phyloP scores from a whole-genome alignment of 1,140 invertebrate genomes.

The Drosophila sucinea region DNA sequence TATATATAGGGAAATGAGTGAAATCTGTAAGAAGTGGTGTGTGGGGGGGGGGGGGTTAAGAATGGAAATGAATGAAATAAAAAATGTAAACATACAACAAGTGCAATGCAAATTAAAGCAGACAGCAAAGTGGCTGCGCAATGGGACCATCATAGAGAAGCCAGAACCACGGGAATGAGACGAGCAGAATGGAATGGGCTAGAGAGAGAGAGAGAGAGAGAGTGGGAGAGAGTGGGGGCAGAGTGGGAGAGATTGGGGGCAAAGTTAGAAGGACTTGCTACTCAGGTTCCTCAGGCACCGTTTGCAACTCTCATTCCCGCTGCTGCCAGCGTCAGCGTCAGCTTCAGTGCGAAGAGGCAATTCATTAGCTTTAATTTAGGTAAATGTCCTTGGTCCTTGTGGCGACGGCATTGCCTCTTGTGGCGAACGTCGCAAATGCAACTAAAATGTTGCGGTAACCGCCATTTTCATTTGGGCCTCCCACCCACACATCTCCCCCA shows the following conservation, averaged over 20 bases:
- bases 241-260: neutral
- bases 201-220: conserved; percentile 1
- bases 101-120: conserved; percentile 81
- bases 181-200: neutral
- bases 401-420: conserved; percentile 77
- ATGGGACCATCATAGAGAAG: neutral
- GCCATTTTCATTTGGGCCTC: conserved; percentile 55
- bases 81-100: conserved; percentile 80
- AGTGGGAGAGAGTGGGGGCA: neutral
- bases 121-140: conserved; percentile 76
- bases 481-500: conserved; percentile 17
- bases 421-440: conserved; percentile 75
- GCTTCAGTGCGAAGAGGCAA: conserved; percentile 68
- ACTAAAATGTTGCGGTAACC: conserved; percentile 79
- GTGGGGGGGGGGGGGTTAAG: conserved; percentile 27
- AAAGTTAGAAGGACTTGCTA: neutral
- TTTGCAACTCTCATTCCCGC: neutral
- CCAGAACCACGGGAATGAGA: neutral
- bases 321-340: conserved; percentile 39
- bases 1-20: neutral
- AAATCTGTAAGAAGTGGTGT: neutral
- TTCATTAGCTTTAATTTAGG: conserved; percentile 82
- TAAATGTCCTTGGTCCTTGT: conserved; percentile 81
- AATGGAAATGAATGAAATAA: conserved; percentile 80
- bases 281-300: conserved; percentile 4